Base-by-base conservation (phyloP, 1,140 invertebrate species). In the Drosophila azteca region DNA sequence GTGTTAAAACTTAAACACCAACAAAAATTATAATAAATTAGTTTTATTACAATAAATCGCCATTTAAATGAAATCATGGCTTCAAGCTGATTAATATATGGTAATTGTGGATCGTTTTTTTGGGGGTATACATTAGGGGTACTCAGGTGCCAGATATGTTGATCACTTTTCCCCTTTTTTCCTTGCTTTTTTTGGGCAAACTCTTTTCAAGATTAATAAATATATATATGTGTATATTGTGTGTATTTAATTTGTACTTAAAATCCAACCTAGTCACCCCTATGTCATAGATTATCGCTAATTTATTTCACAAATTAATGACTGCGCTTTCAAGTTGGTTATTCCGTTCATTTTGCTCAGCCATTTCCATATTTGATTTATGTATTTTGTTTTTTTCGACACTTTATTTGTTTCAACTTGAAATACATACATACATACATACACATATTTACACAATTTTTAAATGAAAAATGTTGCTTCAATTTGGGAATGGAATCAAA, bases 401-500 rank as follows among this genome's bases (percentile, higher is more conserved):
- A 81, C 79, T 73, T 84, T 79, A 77, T 81, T 84, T 74, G 78
- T 85, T 74, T 39, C 49, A 53, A 45, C 63, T 83, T 66, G 61
- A 51, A 75, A 83, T n/a, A n/a, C n/a, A n/a, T n/a, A n/a, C n/a
- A n/a, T n/a, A n/a, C n/a, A n/a, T n/a, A n/a, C n/a, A n/a, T n/a
- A 20, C 1, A 20, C 17, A 20, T 79, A 70, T 81, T 87, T 87
- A 82, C 73, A 77, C 74, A 77, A 81, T 77, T 78, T 53, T 49
- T 45, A 55, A 78, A 78, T 87, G 78, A 84, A 81, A 81, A 76
- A 87, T 85, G 71, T 67, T 69, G 81, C 78, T 87, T 57, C 57
- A 61, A 69, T 87, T 87, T 69, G 68, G 35, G 35, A 87, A 88
- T 87, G 35, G 35, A 87, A 88, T 87, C 64, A 57, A 72, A 80